Conservation (phyloP, 2,888 invertebrate species). For the Macaria liturata region DNA sequence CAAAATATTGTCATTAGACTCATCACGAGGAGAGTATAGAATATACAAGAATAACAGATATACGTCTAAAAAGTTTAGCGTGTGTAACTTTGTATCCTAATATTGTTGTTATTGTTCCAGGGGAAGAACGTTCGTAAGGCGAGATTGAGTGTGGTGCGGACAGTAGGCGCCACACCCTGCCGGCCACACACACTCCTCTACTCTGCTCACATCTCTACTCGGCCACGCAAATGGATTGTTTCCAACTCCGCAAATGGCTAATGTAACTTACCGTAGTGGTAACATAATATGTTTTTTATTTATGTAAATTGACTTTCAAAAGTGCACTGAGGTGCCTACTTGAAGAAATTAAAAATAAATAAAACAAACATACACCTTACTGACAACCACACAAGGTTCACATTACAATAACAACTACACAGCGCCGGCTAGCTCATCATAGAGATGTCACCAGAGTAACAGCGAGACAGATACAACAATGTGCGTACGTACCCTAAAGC, state of each 20-base stretch:
- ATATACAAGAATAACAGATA: too few relatives aligned
- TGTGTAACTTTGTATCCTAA: too few relatives aligned
- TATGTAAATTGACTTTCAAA: too few relatives aligned
- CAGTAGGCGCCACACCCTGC: constrained; percentile 49
- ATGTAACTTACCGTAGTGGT: too few relatives aligned
- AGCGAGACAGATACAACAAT: constrained; percentile 54
- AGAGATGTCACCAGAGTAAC: constrained; percentile 50
- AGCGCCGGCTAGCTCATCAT: constrained; percentile 12
- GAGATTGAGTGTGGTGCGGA: constrained; percentile 87
- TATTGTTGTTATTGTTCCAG: constrained; percentile 72
- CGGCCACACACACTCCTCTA: constrained; percentile 22
- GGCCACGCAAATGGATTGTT: too few relatives aligned
- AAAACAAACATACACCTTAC: constrained; percentile 17
- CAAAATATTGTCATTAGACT: too few relatives aligned
- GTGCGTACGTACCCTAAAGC: constrained; percentile 67
- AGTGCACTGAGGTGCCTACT: too few relatives aligned
- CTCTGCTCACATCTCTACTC: not conserved
- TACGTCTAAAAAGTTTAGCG: too few relatives aligned
- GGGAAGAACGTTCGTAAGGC: constrained; percentile 93
- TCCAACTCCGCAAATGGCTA: too few relatives aligned
- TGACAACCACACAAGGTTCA: not conserved
- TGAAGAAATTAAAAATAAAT: too few relatives aligned
- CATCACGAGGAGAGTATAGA: too few relatives aligned
- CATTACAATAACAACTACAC: constrained; percentile 4
- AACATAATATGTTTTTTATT: too few relatives aligned